Conservation (phyloP, 2,113 vertebrate species). For the Dicaeum eximium region DNA sequence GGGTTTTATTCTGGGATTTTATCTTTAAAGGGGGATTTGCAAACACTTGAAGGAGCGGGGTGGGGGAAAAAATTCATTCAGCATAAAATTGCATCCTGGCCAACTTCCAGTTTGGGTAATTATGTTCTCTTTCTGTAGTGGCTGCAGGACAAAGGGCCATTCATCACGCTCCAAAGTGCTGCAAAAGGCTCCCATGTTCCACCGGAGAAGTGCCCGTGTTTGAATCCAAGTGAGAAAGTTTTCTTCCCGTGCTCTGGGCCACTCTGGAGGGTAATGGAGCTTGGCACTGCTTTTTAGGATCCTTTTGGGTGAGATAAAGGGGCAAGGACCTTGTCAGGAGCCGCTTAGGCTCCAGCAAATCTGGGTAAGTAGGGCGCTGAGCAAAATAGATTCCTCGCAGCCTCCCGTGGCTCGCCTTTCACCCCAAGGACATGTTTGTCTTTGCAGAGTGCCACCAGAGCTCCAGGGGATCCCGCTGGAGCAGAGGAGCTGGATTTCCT, state of each 20-base stretch:
- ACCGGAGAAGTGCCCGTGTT: not conserved
- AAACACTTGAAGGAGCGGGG: not conserved
- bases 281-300: constrained; percentile 17
- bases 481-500: not conserved
- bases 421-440: not conserved
- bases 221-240: constrained; percentile 16
- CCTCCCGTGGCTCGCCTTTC: not conserved
- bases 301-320: constrained; percentile 25
- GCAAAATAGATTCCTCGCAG: not conserved
- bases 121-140: constrained; percentile 49
- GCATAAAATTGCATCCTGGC: constrained; percentile 52
- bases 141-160: constrained; percentile 56
- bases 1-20: constrained; percentile 51
- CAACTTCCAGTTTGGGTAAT: constrained; percentile 58
- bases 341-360: not conserved
- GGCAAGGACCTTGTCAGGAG: not conserved
- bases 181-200: constrained; percentile 45
- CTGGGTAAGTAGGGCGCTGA: constrained; percentile 18
- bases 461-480: not conserved
- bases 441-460: not conserved
- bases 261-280: not conserved
- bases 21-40: constrained; percentile 58
- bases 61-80: not conserved
- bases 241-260: not conserved
- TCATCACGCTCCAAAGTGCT: constrained; percentile 54